Percentiles rank a stretch among this genome's conserved stretches.
phyloP scores from a whole-genome alignment of 2,113 vertebrate species.

The Bagarius yarrelli region DNA sequence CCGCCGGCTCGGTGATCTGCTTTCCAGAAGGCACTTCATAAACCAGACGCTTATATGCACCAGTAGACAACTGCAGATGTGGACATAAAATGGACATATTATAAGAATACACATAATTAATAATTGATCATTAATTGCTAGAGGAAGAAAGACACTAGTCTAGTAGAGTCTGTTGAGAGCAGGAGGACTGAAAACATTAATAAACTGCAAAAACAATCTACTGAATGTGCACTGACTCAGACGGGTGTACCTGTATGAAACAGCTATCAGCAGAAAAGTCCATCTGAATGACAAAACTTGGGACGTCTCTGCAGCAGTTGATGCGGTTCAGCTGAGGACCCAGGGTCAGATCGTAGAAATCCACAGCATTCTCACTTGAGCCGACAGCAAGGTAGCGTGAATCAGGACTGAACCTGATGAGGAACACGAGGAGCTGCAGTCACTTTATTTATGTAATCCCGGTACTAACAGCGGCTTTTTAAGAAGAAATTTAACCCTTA shows the following conservation, averaged over 20 bases:
- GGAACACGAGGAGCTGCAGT: neutral
- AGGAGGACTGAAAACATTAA: neutral
- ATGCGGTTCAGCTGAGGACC: slow-evolving; percentile 90
- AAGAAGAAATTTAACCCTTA: too few relatives aligned
- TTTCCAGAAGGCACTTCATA: slow-evolving; percentile 98
- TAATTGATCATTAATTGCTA: neutral
- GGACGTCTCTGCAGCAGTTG: slow-evolving; percentile 93
- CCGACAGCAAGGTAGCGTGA: slow-evolving; percentile 90
- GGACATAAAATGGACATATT: neutral
- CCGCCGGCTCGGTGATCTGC: slow-evolving; percentile 84
- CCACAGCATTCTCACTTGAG: slow-evolving; percentile 90
- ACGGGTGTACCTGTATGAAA: slow-evolving; percentile 81
- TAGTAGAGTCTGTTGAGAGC: neutral
- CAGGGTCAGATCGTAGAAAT: slow-evolving; percentile 91
- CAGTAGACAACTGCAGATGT: slow-evolving; percentile 85
- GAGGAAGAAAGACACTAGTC: neutral
- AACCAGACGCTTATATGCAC: slow-evolving; percentile 92
- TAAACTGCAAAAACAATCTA: neutral
- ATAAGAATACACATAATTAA: too few relatives aligned
- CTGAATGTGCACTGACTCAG: neutral
- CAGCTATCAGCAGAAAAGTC: slow-evolving; percentile 92
- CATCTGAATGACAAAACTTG: slow-evolving; percentile 94
- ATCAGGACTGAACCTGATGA: slow-evolving; percentile 87
- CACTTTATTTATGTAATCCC: neutral
- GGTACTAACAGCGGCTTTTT: too few relatives aligned